Conservation (phyloP, 2,888 invertebrate genomes). For the Mactromeris polynyma region DNA sequence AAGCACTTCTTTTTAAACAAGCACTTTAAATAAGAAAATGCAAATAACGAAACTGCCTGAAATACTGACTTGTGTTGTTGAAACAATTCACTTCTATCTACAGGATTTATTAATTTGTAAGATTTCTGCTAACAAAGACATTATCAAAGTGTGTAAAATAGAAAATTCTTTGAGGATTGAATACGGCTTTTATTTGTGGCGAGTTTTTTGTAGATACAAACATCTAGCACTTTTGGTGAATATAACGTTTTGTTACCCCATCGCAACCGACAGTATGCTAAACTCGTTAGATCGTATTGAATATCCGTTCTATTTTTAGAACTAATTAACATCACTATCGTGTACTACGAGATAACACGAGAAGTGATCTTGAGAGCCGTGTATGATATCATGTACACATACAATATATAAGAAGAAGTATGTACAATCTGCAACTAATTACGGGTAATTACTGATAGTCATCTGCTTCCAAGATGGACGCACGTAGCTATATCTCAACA, state of each 20-base stretch:
- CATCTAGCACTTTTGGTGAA: not conserved
- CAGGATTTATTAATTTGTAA: no score
- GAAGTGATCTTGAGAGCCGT: not conserved
- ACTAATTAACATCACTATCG: not conserved
- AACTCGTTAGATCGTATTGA: not conserved
- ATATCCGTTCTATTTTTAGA: slow-evolving; percentile 10
- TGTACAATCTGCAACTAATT: not conserved
- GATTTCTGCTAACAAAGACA: no score
- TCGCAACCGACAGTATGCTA: not conserved
- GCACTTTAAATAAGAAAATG: no score
- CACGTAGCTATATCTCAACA: not conserved
- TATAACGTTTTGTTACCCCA: not conserved
- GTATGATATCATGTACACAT: not conserved
- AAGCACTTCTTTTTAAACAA: no score
- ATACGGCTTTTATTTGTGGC: no score
- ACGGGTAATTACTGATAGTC: not conserved
- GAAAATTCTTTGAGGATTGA: no score
- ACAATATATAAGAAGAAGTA: not conserved
- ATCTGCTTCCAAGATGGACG: not conserved
- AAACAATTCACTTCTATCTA: no score
- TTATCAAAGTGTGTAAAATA: no score
- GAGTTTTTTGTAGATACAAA: no score
- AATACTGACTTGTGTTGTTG: no score
- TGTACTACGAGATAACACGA: not conserved
- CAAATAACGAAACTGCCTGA: no score